Evolutionary conservation across 2,888 invertebrate species (phyloP).

Genomic region (Lithophane leautieri): DNA sequence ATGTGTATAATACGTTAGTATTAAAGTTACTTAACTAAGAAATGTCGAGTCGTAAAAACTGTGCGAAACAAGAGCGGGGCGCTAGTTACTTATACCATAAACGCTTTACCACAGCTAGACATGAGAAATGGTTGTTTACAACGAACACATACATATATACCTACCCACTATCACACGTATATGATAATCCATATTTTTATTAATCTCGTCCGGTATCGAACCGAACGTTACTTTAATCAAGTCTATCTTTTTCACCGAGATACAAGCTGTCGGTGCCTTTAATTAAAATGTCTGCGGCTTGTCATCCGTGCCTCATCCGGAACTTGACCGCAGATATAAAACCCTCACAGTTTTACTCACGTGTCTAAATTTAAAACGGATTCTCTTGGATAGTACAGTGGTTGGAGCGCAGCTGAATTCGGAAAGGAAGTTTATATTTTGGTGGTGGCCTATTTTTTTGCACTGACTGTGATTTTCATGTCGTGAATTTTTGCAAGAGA

Average conservation of each 20-base stretch:
- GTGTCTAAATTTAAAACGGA: conserved; percentile 61
- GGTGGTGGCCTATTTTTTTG: conserved; percentile 21
- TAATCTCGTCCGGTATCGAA: conserved; percentile 44
- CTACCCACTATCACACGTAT: not conserved
- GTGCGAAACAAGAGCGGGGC: too few relatives aligned
- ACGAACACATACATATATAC: not conserved
- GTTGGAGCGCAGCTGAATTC: conserved; percentile 26
- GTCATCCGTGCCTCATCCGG: conserved; percentile 65
- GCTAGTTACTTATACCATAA: not conserved
- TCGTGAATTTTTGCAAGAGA: not conserved
- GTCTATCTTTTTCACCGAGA: conserved; percentile 54
- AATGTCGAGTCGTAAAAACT: too few relatives aligned
- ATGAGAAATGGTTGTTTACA: not conserved
- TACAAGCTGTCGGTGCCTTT: conserved; percentile 56
- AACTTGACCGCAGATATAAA: conserved; percentile 64
- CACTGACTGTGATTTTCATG: not conserved
- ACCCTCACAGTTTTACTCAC: conserved; percentile 54
- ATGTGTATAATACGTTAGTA: too few relatives aligned
- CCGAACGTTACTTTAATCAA: conserved; percentile 58
- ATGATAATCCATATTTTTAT: conserved; percentile 37
- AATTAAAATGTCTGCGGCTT: conserved; percentile 75
- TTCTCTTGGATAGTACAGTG: conserved; percentile 28
- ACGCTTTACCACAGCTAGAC: not conserved
- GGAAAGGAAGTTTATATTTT: conserved; percentile 22
- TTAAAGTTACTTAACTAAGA: too few relatives aligned